These are phyloP conservation scores for Mamestra brassicae DNA, from an alignment of 2,888 invertebrate species.

Conservation along the genomic window DNA sequence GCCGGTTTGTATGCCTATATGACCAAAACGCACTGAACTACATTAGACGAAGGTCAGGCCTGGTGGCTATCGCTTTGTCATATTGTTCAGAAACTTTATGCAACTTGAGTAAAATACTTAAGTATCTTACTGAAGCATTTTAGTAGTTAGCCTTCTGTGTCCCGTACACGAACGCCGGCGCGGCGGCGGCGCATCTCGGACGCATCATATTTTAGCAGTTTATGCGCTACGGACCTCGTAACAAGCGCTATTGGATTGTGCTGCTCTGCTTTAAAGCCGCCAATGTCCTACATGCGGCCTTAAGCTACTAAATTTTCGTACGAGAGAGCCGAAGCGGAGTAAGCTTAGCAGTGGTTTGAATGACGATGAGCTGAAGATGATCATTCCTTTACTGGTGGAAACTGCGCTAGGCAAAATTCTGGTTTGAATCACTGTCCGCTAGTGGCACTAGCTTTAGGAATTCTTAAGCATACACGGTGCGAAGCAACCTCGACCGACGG, in stretches of 20 bases:
- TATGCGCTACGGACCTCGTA: slow-evolving; percentile 52
- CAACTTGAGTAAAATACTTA: background rate
- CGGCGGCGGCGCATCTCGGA: slow-evolving; percentile 19
- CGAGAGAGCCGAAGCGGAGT: background rate
- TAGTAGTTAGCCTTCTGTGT: slow-evolving; percentile 15
- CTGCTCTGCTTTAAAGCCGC: slow-evolving; percentile 3
- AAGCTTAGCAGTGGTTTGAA: background rate
- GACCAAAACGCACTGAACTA: background rate
- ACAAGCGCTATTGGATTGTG: slow-evolving; percentile 47
- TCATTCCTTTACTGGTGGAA: background rate
- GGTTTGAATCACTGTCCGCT: background rate
- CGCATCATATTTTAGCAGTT: slow-evolving; percentile 60
- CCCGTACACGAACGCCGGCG: background rate
- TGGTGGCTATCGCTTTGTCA: background rate
- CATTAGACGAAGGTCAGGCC: background rate
- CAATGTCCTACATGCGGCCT: background rate
- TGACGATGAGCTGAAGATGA: background rate
- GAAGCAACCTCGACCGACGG: background rate
- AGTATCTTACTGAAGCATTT: background rate
- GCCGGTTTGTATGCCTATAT: background rate
- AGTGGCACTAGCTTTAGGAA: background rate
- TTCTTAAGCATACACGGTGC: no score
- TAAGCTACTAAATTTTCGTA: background rate
- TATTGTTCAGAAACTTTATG: background rate
- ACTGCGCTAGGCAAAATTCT: background rate